Evolutionary conservation across 2,888 invertebrate species (phyloP).

Genomic region (Osedax fenrisi): DNA sequence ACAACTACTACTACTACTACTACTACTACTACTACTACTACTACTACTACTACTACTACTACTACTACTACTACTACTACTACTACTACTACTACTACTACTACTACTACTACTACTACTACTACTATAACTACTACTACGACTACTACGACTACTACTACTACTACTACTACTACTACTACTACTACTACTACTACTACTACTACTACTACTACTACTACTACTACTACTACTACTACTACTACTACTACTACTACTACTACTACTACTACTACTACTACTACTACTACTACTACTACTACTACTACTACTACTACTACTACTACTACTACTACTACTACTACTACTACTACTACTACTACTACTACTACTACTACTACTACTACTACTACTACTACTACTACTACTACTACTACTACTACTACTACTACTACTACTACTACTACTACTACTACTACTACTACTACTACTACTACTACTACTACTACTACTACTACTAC

Average conservation of each 20-base stretch:
- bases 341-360: constrained; percentile 21
- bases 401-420: constrained; percentile 22
- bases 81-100: constrained; percentile 21
- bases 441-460: constrained; percentile 21
- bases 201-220: constrained; percentile 24
- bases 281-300: constrained; percentile 26
- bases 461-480: constrained; percentile 24
- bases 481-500: constrained; percentile 21
- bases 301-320: constrained; percentile 27
- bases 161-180: constrained; percentile 23
- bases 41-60: constrained; percentile 4
- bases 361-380: background rate
- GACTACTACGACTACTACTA: constrained; percentile 24
- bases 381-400: constrained; percentile 20
- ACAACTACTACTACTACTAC: constrained; percentile 28
- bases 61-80: constrained; percentile 18
- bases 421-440: constrained; percentile 20
- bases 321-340: constrained; percentile 24
- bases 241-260: background rate
- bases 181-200: constrained; percentile 23
- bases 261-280: constrained; percentile 24
- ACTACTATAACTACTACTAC: constrained; percentile 23
- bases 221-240: constrained; percentile 26
- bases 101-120: constrained; percentile 21
- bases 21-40: constrained; percentile 26